phyloP scores from a whole-genome alignment of 1,140 invertebrate species.

The Drosophila lacteicornis region DNA sequence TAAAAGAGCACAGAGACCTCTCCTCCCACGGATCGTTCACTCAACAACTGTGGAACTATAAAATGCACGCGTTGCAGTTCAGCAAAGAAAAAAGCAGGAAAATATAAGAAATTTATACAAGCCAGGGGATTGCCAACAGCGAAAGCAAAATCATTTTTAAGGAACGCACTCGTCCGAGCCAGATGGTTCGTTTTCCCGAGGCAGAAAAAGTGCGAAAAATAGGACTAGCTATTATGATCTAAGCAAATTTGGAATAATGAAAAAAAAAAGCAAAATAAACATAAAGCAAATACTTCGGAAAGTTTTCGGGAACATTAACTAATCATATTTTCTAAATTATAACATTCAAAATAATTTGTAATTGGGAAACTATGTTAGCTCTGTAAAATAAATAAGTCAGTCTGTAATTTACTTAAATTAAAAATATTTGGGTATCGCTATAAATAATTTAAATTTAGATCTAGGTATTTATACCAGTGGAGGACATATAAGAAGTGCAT shows the following conservation, averaged over 20 bases:
- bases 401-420: too few species aligned
- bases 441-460: background rate
- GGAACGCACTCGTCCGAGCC: conserved; percentile 61
- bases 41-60: conserved; percentile 66
- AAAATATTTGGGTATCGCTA: background rate
- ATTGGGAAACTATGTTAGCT: too few species aligned
- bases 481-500: too few species aligned
- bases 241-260: conserved; percentile 15
- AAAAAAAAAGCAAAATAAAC: conserved; percentile 8
- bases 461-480: too few species aligned
- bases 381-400: background rate
- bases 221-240: conserved; percentile 18
- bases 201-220: conserved; percentile 58
- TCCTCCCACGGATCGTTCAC: conserved; percentile 40
- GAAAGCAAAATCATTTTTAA: conserved; percentile 30
- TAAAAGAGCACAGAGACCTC: conserved; percentile 29
- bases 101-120: conserved; percentile 32
- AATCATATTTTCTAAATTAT: too few species aligned
- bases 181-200: conserved; percentile 56
- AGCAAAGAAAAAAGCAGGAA: conserved; percentile 4
- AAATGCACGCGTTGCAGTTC: conserved; percentile 74
- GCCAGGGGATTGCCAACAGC: conserved; percentile 15
- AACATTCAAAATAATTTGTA: too few species aligned
- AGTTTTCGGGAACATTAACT: too few species aligned
- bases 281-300: background rate